Percentiles rank a stretch among this genome's conserved stretches.
These are phyloP conservation scores for Hyaena hyaena DNA, from an alignment of 2,113 vertebrate genomes.

Conservation along the genomic window DNA sequence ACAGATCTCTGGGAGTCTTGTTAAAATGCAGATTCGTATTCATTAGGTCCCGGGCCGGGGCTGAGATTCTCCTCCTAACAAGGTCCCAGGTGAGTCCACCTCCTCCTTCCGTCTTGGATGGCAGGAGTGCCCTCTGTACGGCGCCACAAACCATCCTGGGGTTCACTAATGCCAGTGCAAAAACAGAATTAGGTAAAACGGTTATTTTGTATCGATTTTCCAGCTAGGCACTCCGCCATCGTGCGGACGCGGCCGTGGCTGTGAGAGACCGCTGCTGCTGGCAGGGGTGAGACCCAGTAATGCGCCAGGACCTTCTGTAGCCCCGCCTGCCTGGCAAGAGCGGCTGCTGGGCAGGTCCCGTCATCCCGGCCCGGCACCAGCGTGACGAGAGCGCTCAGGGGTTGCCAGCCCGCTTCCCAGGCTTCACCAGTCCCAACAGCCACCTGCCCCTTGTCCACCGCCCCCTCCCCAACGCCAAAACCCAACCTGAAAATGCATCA, in stretches of 20 bases:
- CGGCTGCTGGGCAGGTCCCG: too few relatives aligned
- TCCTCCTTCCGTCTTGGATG: rapidly evolving
- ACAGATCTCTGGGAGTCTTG: not conserved
- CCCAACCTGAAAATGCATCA: not conserved
- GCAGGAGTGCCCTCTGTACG: rapidly evolving
- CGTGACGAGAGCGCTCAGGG: not conserved
- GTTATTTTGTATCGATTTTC: not conserved
- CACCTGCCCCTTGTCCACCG: not conserved
- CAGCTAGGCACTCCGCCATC: not conserved
- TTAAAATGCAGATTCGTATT: not conserved
- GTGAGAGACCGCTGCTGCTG: not conserved
- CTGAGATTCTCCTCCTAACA: not conserved
- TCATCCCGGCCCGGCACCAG: too few relatives aligned
- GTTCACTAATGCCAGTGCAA: not conserved
- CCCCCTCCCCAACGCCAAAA: not conserved
- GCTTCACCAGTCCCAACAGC: not conserved
- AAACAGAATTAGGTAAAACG: not conserved
- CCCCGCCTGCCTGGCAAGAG: not conserved
- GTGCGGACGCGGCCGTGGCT: rapidly evolving
- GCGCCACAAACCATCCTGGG: not conserved
- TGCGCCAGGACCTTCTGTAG: not conserved
- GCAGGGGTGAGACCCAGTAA: not conserved
- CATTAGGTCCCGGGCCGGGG: not conserved
- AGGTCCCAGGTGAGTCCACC: not conserved
- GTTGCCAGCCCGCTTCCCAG: not conserved